Base-by-base conservation (phyloP, 2,888 invertebrate species). In the Parasteatoda lunata region DNA sequence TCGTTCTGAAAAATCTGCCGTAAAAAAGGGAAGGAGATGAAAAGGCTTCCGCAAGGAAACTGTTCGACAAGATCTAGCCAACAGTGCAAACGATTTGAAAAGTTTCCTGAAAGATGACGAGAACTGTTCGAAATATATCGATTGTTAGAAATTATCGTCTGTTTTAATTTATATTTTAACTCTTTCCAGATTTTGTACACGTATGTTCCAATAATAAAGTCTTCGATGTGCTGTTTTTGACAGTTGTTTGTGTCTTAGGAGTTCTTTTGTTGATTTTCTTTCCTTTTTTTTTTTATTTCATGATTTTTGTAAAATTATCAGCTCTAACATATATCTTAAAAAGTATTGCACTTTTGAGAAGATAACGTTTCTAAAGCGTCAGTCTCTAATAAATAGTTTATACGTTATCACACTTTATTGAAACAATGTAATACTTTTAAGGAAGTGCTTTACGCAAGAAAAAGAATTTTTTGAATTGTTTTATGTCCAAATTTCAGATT, bases 121-220 rank as follows among this genome's bases (percentile, higher is more conserved):
- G 59, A 59, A 30, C 30, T 59, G n/a, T 13, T 59, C n/a, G 59
- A n/a, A 59, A n/a, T 7, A 9, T 59, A 13, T 59, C 59, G 11
- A 59, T n/a, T 59, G 59, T 59, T 59, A 8, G 48, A 66, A 73
- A 80, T 11, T 73, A 45, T 51, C 68, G 52, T 65, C 45, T 75
- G 64, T 79, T 51, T 75, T 64, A 71, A 75, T 84, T 59, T 69
- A 8, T 68, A 66, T 84, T 49, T 51, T 68, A 68, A 54, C 78
- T 72, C 59, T 64, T 79, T 72, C 30, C 45, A 69, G 59, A 9
- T 77, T 73, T 84, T 84, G 84, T 84, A 84, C 78, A 47, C 78
- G 75, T 79, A 64, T 9, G 59, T 72, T 64, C 73, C 51, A 66
- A 75, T 73, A 84, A 78, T 84, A 84, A 84, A 84, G 45, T 79